These are phyloP conservation scores for Narcine bancroftii DNA, from an alignment of 2,113 vertebrate genomes.

Conservation along the genomic window DNA sequence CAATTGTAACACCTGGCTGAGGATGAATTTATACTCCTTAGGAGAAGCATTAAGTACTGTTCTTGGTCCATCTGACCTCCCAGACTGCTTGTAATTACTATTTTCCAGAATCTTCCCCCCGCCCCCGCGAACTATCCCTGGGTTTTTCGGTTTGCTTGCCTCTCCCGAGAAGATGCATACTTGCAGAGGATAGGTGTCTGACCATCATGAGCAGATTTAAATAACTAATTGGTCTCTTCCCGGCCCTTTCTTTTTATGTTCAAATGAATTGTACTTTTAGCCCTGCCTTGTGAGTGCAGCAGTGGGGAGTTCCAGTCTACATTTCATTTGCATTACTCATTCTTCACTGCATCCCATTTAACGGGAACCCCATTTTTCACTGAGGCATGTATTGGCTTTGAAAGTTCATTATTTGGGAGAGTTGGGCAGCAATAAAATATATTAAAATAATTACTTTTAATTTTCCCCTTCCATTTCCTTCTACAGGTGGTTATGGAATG, in stretches of 20 bases:
- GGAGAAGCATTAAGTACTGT: no score
- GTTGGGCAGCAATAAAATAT: neutral
- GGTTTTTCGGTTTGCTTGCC: neutral
- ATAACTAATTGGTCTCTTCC: neutral
- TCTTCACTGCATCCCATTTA: neutral
- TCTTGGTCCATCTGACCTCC: neutral
- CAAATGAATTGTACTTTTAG: neutral
- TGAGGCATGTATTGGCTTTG: neutral
- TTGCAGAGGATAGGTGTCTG: neutral
- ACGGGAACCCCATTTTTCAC: neutral
- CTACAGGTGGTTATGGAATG: conserved; percentile 15
- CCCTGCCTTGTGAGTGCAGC: neutral
- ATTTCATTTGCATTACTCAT: neutral
- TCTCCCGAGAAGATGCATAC: neutral
- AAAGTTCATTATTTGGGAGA: neutral
- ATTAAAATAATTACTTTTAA: neutral
- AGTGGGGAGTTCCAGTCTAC: neutral
- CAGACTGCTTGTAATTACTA: neutral
- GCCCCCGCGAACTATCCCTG: no score
- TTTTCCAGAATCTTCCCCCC: neutral
- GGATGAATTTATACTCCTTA: neutral
- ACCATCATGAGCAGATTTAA: neutral
- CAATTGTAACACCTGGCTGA: no score
- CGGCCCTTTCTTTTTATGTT: neutral
- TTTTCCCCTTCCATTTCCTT: neutral